phyloP scores from a whole-genome alignment of 2,888 invertebrate species.

The Eristalinus sepulchralis region DNA sequence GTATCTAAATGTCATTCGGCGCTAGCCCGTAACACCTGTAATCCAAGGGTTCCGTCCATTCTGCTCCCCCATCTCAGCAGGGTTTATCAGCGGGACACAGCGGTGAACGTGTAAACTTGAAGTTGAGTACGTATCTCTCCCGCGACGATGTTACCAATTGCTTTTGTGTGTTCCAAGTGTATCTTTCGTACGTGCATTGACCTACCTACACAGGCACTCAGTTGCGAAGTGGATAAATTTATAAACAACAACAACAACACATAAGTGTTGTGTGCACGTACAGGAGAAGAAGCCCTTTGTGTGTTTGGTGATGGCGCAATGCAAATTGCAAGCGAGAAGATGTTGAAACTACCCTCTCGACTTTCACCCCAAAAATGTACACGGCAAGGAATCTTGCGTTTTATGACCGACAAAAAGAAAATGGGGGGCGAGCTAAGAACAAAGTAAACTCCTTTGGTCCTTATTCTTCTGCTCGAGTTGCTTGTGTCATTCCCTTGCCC shows the following conservation, averaged over 20 bases:
- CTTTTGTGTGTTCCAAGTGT: conserved; percentile 74
- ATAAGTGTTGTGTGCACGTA: background rate
- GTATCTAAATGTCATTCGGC: background rate
- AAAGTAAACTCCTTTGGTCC: conserved; percentile 8
- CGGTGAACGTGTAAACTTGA: background rate
- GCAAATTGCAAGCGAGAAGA: conserved; percentile 60
- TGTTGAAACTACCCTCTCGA: conserved; percentile 58
- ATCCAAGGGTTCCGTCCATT: background rate
- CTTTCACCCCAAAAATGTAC: conserved; percentile 57
- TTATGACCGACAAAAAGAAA: conserved; percentile 1
- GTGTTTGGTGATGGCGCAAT: conserved; percentile 24
- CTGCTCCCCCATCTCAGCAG: too few species aligned
- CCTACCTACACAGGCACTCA: conserved; percentile 79
- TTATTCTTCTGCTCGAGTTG: conserved; percentile 5
- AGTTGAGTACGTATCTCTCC: background rate
- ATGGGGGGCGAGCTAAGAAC: background rate
- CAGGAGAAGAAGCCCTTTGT: conserved; percentile 36
- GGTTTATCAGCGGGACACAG: background rate
- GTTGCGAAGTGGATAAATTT: conserved; percentile 57
- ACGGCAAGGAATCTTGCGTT: conserved; percentile 40
- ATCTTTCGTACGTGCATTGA: conserved; percentile 81
- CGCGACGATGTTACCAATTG: conserved; percentile 24
- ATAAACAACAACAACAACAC: conserved; percentile 23
- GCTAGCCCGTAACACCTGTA: conserved; percentile 36
- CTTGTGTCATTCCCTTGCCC: conserved; percentile 39